Conservation (phyloP, 2,797 vertebrate genomes). For the Oreonectes daqikongensis region DNA sequence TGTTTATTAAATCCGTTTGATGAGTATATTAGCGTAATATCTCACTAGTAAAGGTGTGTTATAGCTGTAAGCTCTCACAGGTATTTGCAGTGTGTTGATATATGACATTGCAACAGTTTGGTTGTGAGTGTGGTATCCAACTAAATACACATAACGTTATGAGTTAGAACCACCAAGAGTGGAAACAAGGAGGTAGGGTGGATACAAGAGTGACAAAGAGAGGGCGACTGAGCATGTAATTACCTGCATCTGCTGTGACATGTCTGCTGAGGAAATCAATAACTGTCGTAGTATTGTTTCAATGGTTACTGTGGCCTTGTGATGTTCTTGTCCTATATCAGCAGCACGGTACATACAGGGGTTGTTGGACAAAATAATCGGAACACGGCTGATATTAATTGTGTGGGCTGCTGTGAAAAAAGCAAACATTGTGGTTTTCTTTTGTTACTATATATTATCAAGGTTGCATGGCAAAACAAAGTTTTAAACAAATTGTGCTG, state of each 20-base stretch:
- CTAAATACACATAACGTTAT: not conserved
- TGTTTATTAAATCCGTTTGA: not conserved
- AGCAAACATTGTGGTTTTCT: no score
- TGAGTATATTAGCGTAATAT: not conserved
- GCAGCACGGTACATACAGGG: not conserved
- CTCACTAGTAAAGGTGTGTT: not conserved
- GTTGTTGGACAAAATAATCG: no score
- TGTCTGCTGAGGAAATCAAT: not conserved
- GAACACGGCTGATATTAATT: no score
- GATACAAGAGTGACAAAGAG: not conserved
- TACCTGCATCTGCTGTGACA: not conserved
- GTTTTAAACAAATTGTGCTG: no score
- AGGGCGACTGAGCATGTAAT: not conserved
- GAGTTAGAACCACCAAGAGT: not conserved
- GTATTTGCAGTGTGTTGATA: not conserved
- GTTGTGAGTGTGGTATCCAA: not conserved
- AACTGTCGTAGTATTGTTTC: conserved; percentile 7
- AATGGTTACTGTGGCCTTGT: not conserved
- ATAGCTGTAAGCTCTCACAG: not conserved
- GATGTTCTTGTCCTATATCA: no score
- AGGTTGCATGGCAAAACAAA: no score
- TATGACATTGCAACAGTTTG: not conserved
- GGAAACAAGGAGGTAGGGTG: not conserved
- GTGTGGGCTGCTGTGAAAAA: no score
- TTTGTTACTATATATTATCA: no score